phyloP scores from a whole-genome alignment of 2,888 invertebrate species.

The Clivina fossor region DNA sequence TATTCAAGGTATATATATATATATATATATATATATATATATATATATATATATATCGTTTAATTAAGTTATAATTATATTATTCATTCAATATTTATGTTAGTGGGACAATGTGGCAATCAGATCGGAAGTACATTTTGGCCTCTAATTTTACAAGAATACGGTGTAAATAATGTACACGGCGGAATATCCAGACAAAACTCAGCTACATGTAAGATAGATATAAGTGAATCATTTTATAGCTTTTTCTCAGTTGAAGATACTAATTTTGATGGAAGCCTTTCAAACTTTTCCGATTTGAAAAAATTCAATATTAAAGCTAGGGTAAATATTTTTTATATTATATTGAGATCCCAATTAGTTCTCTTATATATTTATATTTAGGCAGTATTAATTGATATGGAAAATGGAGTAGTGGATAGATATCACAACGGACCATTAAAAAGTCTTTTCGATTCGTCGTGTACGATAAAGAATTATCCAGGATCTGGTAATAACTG shows the following conservation, averaged over 20 bases:
- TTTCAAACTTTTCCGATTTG: constrained; percentile 50
- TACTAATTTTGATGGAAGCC: constrained; percentile 40
- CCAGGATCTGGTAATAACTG: constrained; percentile 62
- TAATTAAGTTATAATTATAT: too few relatives aligned
- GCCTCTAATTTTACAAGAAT: constrained; percentile 57
- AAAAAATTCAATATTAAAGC: constrained; percentile 55
- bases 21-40: too few relatives aligned
- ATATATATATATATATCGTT: too few relatives aligned
- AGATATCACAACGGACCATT: constrained; percentile 53
- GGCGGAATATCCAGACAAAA: constrained; percentile 41
- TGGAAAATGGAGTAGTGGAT: constrained; percentile 60
- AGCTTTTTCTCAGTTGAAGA: constrained; percentile 53
- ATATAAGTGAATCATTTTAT: constrained; percentile 52
- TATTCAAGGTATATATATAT: too few relatives aligned
- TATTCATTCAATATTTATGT: too few relatives aligned
- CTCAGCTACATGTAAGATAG: constrained; percentile 43
- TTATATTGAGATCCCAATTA: neutral
- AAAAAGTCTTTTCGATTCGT: constrained; percentile 55
- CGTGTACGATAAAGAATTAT: constrained; percentile 56
- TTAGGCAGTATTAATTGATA: constrained; percentile 58
- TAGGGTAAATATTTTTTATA: constrained; percentile 48
- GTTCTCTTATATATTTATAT: constrained; percentile 17
- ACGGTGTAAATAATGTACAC: constrained; percentile 50
- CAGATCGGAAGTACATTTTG: constrained; percentile 60
- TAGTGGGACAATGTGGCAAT: constrained; percentile 62